Base-by-base conservation (phyloP, 2,113 vertebrate species). In the Miniopterus natalensis region DNA sequence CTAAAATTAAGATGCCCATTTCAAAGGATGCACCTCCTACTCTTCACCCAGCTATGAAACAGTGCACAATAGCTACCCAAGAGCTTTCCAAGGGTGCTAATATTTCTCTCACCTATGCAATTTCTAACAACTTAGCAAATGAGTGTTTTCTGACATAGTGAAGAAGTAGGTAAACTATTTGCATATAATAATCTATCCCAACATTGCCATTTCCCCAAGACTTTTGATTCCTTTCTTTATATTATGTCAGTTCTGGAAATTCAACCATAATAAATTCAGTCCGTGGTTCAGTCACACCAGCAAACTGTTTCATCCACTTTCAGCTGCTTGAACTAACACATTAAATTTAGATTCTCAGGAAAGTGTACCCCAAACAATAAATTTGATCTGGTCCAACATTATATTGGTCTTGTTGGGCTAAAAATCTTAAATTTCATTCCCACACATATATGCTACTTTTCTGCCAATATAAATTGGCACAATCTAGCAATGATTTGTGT, bases 161-260 rank as follows among this genome's bases (percentile, higher is more conserved):
- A 47, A 65, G 66, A 13, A 51, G 17, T 3, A 65, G n/a, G 6
- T 51, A 2, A n/a, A 21, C 6, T 3, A 8, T 42, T 63, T 23
- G 7, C 13, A 13, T 27, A 8, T 3, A 5, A 31, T 2, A 14
- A 42, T 21, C 45, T 29, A 12, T 8, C 6, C 27, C 2, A 25
- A 49, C 27, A 9, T 25, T 18, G 0, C 73, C 36, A 23, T 2
- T 36, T 15, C 15, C 12, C 21, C 29, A 36, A 21, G 29, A 5
- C 0, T 27, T 27, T 45, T 18, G 6, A 21, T 47, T 74, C 17
- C 36, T 91, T 42, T 84, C 36, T 29, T 36, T 3, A 27, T 0
- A 2, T 14, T 4, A n/a, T 2, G 23, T 53, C 36, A 42, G 57
- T 63, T 85, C 27, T n/a, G 45, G 31, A 86, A 66, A 63, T 59